phyloP scores from a whole-genome alignment of 2,888 invertebrate species.

The Helicoverpa assulta region DNA sequence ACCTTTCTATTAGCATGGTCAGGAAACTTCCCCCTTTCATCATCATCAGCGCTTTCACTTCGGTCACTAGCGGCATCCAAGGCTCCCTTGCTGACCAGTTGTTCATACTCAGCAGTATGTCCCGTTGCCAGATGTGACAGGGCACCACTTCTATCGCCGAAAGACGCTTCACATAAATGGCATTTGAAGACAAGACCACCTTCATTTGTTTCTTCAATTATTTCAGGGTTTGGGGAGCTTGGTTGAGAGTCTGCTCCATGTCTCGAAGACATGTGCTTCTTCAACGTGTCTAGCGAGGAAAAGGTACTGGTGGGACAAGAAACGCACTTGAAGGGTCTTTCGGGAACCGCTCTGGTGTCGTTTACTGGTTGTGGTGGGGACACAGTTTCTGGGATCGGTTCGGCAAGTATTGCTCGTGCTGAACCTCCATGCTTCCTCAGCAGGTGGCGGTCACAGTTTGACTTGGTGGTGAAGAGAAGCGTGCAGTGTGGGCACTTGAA shows the following conservation, averaged over 20 bases:
- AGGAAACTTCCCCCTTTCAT: conserved; percentile 94
- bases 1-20: conserved; percentile 97
- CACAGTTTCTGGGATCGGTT: conserved; percentile 78
- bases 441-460: conserved; percentile 98
- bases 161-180: conserved; percentile 97
- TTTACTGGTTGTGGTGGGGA: conserved; percentile 74
- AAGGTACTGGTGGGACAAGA: conserved; percentile 96
- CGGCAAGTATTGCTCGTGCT: conserved; percentile 84
- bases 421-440: conserved; percentile 94
- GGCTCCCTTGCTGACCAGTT: conserved; percentile 95
- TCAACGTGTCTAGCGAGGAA: conserved; percentile 94
- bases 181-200: conserved; percentile 96
- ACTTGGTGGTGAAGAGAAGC: conserved; percentile 98
- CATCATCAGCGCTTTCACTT: conserved; percentile 92
- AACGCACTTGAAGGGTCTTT: conserved; percentile 94
- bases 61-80: conserved; percentile 89
- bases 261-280: conserved; percentile 94
- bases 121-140: conserved; percentile 94
- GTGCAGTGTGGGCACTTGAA: conserved; percentile 98
- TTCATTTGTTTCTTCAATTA: conserved; percentile 76
- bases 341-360: conserved; percentile 92
- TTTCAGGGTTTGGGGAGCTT: conserved; percentile 80
- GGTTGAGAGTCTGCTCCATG: conserved; percentile 90
- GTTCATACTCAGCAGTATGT: conserved; percentile 94
- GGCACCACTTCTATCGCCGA: conserved; percentile 94